A percentile compares a stretch with the other conserved stretches of the same genome.
These are phyloP conservation scores for Denticeps clupeoides DNA, from an alignment of 2,797 vertebrate genomes.

Conservation along the genomic window DNA sequence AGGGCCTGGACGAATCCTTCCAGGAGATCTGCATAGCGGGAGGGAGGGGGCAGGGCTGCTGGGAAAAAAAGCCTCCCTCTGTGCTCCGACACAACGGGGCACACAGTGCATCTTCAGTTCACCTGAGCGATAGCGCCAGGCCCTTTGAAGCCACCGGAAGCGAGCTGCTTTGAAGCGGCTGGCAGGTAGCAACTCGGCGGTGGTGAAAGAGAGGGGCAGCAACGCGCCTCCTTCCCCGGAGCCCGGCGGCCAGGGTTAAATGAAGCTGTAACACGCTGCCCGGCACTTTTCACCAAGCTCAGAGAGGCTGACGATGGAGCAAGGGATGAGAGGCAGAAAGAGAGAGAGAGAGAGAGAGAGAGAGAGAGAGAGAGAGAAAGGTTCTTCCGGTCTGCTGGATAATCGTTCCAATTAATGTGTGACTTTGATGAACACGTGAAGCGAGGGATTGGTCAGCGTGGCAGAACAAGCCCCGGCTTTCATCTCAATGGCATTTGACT, in stretches of 20 bases:
- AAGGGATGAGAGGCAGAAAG: neutral
- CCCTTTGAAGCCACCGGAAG: neutral
- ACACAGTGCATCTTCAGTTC: neutral
- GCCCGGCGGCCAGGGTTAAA: neutral
- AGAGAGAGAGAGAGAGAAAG: conserved; percentile 12
- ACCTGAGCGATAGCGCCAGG: neutral
- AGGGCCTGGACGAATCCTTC: conserved; percentile 1
- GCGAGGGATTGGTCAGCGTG: conserved; percentile 32
- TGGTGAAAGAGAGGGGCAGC: neutral
- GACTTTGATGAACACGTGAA: conserved; percentile 53
- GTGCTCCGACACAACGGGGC: conserved; percentile 15
- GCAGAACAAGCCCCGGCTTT: conserved; percentile 22
- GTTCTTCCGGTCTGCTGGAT: conserved; percentile 58
- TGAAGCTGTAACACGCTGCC: neutral
- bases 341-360: neutral
- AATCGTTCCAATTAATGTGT: conserved; percentile 62
- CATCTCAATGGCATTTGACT: conserved; percentile 34
- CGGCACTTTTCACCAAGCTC: no score
- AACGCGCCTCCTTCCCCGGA: neutral
- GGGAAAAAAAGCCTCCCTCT: conserved; percentile 10
- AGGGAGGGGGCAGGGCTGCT: conserved; percentile 1
- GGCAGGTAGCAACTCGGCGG: neutral
- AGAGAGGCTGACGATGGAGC: no score
- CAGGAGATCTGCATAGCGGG: conserved; percentile 18
- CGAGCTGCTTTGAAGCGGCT: neutral